Evolutionary conservation across 2,113 vertebrate genomes (phyloP).

Genomic region (Canis aureus): DNA sequence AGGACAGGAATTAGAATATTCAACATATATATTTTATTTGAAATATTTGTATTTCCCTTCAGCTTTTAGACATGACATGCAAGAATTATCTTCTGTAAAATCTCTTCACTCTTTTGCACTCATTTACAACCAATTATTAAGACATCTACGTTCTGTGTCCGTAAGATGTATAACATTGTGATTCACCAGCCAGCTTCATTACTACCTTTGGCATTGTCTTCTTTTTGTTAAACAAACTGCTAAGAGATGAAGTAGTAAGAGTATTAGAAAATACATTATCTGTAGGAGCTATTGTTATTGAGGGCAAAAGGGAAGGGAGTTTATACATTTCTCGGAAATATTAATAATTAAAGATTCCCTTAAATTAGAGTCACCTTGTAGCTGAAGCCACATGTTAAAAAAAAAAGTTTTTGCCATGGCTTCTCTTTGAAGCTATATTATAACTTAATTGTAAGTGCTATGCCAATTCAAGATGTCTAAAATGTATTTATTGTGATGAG

Average conservation of each 20-base stretch:
- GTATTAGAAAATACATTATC: constrained; percentile 67
- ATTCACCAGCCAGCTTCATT: constrained; percentile 66
- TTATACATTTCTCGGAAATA: constrained; percentile 74
- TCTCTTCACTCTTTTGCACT: constrained; percentile 15
- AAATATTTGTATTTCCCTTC: constrained; percentile 47
- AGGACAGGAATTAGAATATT: neutral
- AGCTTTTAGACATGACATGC: neutral
- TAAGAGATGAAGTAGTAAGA: constrained; percentile 68
- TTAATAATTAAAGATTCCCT: constrained; percentile 73
- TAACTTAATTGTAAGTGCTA: constrained; percentile 18
- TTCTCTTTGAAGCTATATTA: constrained; percentile 20
- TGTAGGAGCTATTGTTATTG: constrained; percentile 18
- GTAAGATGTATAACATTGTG: constrained; percentile 60
- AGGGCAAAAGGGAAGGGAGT: constrained; percentile 54
- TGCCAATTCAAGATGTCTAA: constrained; percentile 51
- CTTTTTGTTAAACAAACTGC: constrained; percentile 52
- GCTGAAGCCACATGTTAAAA: constrained; percentile 31
- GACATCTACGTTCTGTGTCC: constrained; percentile 52
- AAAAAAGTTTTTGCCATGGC: neutral
- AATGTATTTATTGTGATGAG: constrained; percentile 65
- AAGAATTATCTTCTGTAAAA: constrained; percentile 48
- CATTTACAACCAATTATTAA: constrained; percentile 61
- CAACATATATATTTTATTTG: neutral
- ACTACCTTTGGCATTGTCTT: constrained; percentile 60
- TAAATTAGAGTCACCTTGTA: constrained; percentile 70